Evolutionary conservation across 2,113 vertebrate genomes (phyloP).

Genomic region (Anser brachyrhynchus): DNA sequence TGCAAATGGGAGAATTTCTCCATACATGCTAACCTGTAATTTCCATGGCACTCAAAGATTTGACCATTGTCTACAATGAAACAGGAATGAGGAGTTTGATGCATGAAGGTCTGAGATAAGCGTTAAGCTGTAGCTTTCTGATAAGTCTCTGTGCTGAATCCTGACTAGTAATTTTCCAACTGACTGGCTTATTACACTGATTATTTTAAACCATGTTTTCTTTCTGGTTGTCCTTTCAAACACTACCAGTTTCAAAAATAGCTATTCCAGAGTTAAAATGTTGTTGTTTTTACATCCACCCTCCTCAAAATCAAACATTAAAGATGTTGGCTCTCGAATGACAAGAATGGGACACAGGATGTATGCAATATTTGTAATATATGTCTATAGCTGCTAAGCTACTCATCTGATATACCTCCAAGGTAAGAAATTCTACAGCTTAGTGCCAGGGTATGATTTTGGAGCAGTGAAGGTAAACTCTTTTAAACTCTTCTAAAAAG

Average conservation of each 20-base stretch:
- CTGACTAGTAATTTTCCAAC: constrained; percentile 3
- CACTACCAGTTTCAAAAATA: background rate
- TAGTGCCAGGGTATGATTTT: background rate
- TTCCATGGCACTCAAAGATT: background rate
- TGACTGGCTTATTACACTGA: background rate
- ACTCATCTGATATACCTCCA: background rate
- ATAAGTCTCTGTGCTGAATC: background rate
- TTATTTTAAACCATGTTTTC: constrained; percentile 1
- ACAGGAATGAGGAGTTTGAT: background rate
- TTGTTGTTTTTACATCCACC: background rate
- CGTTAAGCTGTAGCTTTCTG: background rate
- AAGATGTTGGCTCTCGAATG: background rate
- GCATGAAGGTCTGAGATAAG: background rate
- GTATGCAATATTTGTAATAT: background rate
- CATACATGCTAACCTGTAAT: background rate
- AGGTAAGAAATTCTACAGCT: background rate
- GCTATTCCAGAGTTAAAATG: background rate
- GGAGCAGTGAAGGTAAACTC: background rate
- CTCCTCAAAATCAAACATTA: background rate
- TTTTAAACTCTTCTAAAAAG: too few relatives aligned
- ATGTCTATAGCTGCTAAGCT: background rate
- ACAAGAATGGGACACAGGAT: background rate
- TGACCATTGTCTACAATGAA: background rate
- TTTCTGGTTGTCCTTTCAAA: background rate
- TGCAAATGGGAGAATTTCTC: background rate